Evolutionary conservation across 2,888 invertebrate genomes (phyloP), one percentile per base, ranked within the genome.

Genomic region (Synanthedon myopaeformis): DNA sequence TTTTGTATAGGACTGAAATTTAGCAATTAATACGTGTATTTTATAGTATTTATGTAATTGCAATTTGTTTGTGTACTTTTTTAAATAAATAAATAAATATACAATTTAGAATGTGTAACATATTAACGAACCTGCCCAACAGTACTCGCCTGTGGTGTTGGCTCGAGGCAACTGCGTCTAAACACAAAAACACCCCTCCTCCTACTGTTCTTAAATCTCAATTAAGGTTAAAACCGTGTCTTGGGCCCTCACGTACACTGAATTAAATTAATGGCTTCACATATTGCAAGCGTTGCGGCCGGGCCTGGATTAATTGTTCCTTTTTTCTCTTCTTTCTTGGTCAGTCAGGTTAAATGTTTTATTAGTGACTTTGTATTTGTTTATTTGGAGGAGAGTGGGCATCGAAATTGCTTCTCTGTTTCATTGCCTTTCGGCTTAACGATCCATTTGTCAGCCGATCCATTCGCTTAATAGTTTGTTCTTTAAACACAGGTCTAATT

Each of bases 181-280:
- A 66, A 70, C 70, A 73, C 71, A 76, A 80, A 82, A 81, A 76
- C 78, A 73, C 66, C 69, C 72, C 70, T 61, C 70, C 74, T 71
- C 62, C 65, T 71, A 74, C 72, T 69, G 72, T 85, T 85, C 86
- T 87, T 87, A 86, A 86, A 86, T 87, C 86, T 82, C 86, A 85
- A 87, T 87, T 87, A 86, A 76, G 83, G 84, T 82, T 81, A 79
- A 83, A 83, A 84, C 84, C 85, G 76, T 81, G 84, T 83, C 86
- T 79, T 71, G 77, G 74, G 67, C 76, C 71, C 70, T 73, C 82
- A 83, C 83, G 83, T 82, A 81, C 76, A 76, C 79, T 80, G 84
- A 83, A 86, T 85, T 85, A 83, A 87, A 87, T 87, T 86, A 87
- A 87, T 87, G 87, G 82, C 73, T 71, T 65, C 86, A 87, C 83